Percentiles rank a stretch among this genome's conserved stretches.
Conservation (phyloP, 2,888 invertebrate species). For the Ryuthela nishihirai region DNA sequence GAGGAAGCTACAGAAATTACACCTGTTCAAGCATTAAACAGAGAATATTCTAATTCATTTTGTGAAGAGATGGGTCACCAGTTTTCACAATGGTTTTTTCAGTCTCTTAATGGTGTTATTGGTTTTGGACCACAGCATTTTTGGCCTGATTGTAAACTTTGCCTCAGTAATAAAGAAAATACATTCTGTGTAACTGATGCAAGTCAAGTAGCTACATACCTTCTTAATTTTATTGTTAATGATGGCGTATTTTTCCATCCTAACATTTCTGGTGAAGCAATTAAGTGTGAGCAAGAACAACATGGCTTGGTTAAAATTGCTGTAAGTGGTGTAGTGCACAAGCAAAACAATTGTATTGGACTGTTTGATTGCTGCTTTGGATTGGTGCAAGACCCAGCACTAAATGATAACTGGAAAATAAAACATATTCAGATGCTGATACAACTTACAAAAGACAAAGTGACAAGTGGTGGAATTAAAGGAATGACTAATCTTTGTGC, state of each 20-base stretch:
- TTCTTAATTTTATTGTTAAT: constrained; percentile 3
- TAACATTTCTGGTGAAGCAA: constrained; percentile 1
- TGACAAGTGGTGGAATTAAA: neutral
- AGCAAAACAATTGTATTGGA: constrained; percentile 15
- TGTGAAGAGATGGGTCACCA: constrained; percentile 6
- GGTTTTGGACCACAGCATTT: constrained; percentile 28
- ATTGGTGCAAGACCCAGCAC: constrained; percentile 10
- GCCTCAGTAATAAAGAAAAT: neutral
- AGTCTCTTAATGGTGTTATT: constrained; percentile 1
- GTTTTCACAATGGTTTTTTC: constrained; percentile 24
- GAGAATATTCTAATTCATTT: too few species aligned
- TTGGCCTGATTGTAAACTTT: neutral
- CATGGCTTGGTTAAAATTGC: constrained; percentile 22
- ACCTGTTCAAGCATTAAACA: too few species aligned
- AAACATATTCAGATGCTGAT: constrained; percentile 10
- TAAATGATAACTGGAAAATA: constrained; percentile 22
- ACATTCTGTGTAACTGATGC: neutral
- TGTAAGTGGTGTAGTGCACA: constrained; percentile 18
- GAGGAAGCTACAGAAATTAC: too few species aligned
- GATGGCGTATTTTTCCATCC: constrained; percentile 18
- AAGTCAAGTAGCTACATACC: constrained; percentile 1
- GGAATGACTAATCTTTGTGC: too few species aligned
- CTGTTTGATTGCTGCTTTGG: constrained; percentile 22
- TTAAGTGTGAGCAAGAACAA: constrained; percentile 9
- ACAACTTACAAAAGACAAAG: constrained; percentile 8